phyloP scores from a whole-genome alignment of 1,140 invertebrate genomes.

The Ceratosolen solmsi region DNA sequence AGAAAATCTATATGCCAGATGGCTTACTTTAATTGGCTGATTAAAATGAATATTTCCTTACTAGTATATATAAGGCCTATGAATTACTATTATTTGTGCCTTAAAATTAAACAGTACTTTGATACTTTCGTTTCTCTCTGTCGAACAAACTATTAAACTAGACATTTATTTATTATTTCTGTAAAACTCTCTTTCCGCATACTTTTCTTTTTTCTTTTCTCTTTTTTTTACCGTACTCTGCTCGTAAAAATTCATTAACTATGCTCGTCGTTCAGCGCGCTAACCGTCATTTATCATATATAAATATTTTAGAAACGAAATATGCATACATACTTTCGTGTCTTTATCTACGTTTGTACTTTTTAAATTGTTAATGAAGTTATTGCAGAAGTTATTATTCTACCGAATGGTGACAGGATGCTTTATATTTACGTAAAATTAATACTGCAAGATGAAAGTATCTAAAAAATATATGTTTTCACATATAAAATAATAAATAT shows the following conservation, averaged over 20 bases:
- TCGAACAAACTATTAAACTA: not conserved
- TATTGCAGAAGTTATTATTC: not conserved
- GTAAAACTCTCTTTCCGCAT: not conserved
- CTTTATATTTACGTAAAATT: no score
- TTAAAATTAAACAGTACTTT: no score
- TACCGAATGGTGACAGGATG: not conserved
- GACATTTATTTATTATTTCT: conserved; percentile 7
- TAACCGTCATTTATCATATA: not conserved
- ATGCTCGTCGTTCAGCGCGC: not conserved
- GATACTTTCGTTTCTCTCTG: not conserved
- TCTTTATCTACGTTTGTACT: not conserved
- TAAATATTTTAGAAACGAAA: not conserved
- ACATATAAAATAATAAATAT: not conserved
- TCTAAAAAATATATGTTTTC: no score
- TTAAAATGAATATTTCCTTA: no score
- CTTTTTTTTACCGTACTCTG: not conserved
- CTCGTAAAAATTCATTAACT: not conserved
- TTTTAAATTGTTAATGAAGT: not conserved
- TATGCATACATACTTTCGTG: not conserved
- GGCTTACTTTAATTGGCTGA: not conserved
- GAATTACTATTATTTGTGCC: no score
- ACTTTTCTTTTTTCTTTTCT: not conserved
- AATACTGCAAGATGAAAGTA: not conserved
- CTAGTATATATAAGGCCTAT: no score
- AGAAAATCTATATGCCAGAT: not conserved